Base-by-base conservation (phyloP, 2,113 vertebrate species). In the Catharus minimus region DNA sequence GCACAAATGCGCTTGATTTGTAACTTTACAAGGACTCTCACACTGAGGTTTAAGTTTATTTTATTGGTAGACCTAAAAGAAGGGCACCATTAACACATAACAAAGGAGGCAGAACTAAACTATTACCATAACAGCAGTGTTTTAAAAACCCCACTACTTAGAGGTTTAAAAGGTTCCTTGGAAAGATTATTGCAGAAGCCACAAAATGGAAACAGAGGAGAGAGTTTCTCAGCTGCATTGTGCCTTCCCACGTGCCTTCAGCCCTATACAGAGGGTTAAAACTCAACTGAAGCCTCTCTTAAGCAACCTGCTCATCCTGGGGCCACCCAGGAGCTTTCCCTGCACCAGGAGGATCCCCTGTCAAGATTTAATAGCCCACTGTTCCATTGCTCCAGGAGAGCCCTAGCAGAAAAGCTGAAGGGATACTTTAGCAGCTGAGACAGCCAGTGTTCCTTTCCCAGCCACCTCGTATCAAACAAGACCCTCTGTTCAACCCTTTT, bases 21-120 rank as follows among this genome's bases (percentile, higher is more conserved):
- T 66, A 69, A 72, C 74, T 92, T 90, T 82, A 90, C 47, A 79
- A 73, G 71, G 74, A 58, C 78, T 89, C 94, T 56, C 83, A 69
- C 67, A 7, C 15, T 41, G 55, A 76, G 58, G 77, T 72, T 87
- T 88, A 65, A 68, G 43, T 85, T 87, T 86, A 50, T 94, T 95
- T 94, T 93, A 90, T 86, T 86, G 84, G 86, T 14, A 61, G 71
- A 67, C 82, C 82, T 89, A 43, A 82, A 68, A 91, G 83, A 69
- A 90, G 77, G 80, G 46, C 43, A 75, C 41, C 77, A 57, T 94
- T 93, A 95, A 92, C 92, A 90, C 86, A 72, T 88, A 81, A 78
- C 82, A 88, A 89, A 83, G 76, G 73, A 94, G 61, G 88, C 65
- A 94, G 69, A 67, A 53, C 60, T 79, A 43, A 91, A 72, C 73